These are phyloP conservation scores for Axinella damicornis DNA, from an alignment of 37 sponge, comb jelly and placozoan genomes.

Conservation along the genomic window DNA sequence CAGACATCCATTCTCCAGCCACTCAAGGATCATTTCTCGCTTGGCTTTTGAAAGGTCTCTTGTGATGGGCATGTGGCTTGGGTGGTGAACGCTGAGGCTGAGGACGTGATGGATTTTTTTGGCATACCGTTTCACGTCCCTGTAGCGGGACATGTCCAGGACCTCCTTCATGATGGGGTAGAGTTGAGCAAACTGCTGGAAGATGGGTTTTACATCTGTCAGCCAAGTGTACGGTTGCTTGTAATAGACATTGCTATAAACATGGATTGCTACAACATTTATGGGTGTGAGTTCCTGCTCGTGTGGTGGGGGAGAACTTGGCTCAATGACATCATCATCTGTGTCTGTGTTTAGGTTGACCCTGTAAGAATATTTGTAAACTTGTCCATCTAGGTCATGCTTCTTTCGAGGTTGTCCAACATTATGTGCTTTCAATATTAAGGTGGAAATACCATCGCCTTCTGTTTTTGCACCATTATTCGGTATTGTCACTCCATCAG, in stretches of 20 bases:
- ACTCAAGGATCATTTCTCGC: slow-evolving; percentile 36
- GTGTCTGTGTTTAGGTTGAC: not conserved
- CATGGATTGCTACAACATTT: not conserved
- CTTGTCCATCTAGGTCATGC: slow-evolving; percentile 27
- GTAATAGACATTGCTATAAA: not conserved
- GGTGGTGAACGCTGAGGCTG: slow-evolving; percentile 32
- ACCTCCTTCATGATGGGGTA: slow-evolving; percentile 61
- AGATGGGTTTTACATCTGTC: slow-evolving; percentile 37
- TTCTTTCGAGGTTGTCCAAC: not conserved
- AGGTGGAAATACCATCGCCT: slow-evolving; percentile 8
- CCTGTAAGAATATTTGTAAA: slow-evolving; percentile 19
- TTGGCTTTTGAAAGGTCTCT: slow-evolving; percentile 47
- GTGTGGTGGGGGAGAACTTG: too few relatives aligned
- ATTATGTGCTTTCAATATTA: not conserved
- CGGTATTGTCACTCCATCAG: not conserved
- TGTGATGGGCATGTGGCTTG: slow-evolving; percentile 74
- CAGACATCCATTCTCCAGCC: not conserved
- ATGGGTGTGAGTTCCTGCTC: too few relatives aligned
- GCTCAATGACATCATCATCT: not conserved
- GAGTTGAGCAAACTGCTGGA: slow-evolving; percentile 42
- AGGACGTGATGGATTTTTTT: slow-evolving; percentile 1
- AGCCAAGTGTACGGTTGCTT: slow-evolving; percentile 15
- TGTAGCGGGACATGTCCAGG: slow-evolving; percentile 37
- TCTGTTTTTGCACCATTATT: not conserved
- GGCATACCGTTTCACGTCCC: slow-evolving; percentile 49